Evolutionary conservation across 2,113 vertebrate genomes (phyloP).

Genomic region (Odocoileus virginianus): DNA sequence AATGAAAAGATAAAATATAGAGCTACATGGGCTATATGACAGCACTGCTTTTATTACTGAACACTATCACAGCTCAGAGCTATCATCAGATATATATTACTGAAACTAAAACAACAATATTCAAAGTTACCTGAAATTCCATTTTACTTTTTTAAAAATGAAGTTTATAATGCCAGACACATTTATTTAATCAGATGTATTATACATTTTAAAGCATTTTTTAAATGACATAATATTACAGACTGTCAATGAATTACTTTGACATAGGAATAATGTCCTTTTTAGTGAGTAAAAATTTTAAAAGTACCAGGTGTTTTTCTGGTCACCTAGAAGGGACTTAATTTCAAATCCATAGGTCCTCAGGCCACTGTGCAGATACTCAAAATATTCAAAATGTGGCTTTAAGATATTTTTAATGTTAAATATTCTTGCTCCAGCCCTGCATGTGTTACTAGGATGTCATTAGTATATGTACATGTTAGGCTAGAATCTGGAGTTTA

Average conservation of each 20-base stretch:
- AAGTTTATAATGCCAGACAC: neutral
- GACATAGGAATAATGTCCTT: neutral
- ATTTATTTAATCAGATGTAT: neutral
- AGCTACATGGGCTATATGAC: neutral
- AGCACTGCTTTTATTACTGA: neutral
- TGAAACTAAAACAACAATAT: neutral
- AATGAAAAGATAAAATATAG: constrained; percentile 22
- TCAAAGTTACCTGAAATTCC: neutral
- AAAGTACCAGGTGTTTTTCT: neutral
- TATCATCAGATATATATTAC: neutral
- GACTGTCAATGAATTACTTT: neutral
- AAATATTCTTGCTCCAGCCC: neutral
- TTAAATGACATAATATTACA: neutral
- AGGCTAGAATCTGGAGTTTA: neutral
- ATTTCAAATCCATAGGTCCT: neutral
- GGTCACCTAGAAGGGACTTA: neutral
- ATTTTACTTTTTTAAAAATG: neutral
- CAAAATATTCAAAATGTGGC: neutral
- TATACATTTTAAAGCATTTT: neutral
- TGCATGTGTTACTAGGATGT: neutral
- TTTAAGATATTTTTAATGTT: neutral
- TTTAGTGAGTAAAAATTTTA: neutral
- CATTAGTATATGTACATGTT: neutral
- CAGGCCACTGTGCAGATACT: neutral
- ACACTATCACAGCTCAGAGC: neutral